Percentiles rank a stretch among this genome's conserved stretches.
Conservation (phyloP, 2,797 vertebrate species). For the Sorex maritimensis region DNA sequence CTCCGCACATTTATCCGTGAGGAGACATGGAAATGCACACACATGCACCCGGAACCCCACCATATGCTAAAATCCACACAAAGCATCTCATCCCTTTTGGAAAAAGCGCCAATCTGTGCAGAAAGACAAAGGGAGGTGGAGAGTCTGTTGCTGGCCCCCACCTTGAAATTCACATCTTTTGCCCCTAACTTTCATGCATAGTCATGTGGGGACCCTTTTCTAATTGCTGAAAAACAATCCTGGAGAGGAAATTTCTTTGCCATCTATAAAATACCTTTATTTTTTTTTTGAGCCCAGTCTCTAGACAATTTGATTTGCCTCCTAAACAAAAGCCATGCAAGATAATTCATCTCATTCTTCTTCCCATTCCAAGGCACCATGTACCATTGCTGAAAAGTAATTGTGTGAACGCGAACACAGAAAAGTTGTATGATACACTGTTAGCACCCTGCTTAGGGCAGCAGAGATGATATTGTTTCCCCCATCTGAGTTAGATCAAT, state of each 20-base stretch:
- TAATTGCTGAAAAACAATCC: background rate
- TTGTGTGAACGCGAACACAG: background rate
- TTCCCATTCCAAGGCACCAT: slow-evolving; percentile 44
- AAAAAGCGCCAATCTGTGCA: slow-evolving; percentile 46
- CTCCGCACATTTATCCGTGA: slow-evolving; percentile 70
- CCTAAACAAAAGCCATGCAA: slow-evolving; percentile 52
- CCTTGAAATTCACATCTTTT: background rate
- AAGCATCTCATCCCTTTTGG: slow-evolving; percentile 35
- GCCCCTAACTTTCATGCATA: background rate
- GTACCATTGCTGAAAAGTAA: background rate
- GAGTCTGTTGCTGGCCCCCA: too few species aligned
- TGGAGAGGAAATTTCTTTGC: background rate
- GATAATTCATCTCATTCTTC: slow-evolving; percentile 49
- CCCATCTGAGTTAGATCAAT: slow-evolving; percentile 28
- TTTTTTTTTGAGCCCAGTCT: background rate
- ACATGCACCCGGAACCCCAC: background rate
- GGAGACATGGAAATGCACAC: background rate
- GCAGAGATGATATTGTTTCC: background rate
- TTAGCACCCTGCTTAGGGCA: slow-evolving; percentile 28
- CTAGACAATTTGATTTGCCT: slow-evolving; percentile 59
- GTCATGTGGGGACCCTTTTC: background rate
- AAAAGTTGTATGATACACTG: slow-evolving; percentile 10
- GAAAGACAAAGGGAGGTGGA: slow-evolving; percentile 63
- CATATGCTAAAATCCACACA: slow-evolving; percentile 73
- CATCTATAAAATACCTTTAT: slow-evolving; percentile 1